phyloP scores from a whole-genome alignment of 2,797 vertebrate genomes.

The Syngnathus rostellatus region DNA sequence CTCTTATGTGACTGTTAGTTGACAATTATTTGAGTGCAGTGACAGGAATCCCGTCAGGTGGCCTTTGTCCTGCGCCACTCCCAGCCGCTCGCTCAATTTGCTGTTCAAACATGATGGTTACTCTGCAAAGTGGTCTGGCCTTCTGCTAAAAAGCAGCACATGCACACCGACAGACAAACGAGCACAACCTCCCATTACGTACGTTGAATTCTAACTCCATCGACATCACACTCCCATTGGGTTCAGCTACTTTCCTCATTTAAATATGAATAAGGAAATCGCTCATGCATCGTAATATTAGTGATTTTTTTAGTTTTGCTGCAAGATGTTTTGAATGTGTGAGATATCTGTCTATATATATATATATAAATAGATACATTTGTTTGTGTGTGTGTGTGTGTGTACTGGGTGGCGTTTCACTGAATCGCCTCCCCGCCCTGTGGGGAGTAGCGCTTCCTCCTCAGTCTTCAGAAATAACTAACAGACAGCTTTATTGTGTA shows the following conservation, averaged over 20 bases:
- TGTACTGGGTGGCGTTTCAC: constrained; percentile 46
- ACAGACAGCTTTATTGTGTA: constrained; percentile 64
- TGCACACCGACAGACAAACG: background rate
- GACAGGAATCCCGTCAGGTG: constrained; percentile 16
- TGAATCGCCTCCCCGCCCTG: constrained; percentile 58
- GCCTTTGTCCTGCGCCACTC: constrained; percentile 4
- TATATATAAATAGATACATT: too few species aligned
- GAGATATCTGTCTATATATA: constrained; percentile 8
- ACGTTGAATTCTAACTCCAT: constrained; percentile 1
- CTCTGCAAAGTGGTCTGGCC: background rate
- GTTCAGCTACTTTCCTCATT: background rate
- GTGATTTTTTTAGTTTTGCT: too few species aligned
- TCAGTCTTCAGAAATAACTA: constrained; percentile 65
- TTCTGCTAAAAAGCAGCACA: too few species aligned
- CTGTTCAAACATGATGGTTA: constrained; percentile 9
- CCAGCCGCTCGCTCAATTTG: background rate
- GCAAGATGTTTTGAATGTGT: background rate
- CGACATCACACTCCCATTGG: background rate
- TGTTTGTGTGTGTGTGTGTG: constrained; percentile 11
- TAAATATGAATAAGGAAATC: background rate
- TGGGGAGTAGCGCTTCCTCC: constrained; percentile 65
- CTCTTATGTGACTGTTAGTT: too few species aligned
- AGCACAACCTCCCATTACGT: background rate
- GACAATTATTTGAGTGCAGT: too few species aligned
- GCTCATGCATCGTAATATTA: too few species aligned